Evolutionary conservation across 1,140 invertebrate genomes (phyloP).

Genomic region (Mya arenaria): DNA sequence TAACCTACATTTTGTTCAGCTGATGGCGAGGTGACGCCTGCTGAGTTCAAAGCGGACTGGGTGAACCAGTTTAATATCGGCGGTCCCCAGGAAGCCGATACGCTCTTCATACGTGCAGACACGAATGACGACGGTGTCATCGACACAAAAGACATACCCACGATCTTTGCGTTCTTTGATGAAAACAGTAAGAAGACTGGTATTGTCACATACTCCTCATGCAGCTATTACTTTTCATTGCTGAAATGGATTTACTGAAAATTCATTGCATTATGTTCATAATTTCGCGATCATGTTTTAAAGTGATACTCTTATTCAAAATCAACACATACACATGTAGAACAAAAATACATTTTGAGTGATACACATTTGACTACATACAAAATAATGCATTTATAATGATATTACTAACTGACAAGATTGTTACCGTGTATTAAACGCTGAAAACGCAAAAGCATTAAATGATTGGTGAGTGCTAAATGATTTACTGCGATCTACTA

Average conservation of each 20-base stretch:
- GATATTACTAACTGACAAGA: too few species aligned
- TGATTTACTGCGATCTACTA: too few species aligned
- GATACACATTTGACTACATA: too few species aligned
- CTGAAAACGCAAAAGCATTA: too few species aligned
- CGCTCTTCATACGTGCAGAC: slow-evolving; percentile 65
- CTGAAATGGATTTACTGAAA: not conserved
- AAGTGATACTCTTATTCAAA: too few species aligned
- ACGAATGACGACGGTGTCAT: slow-evolving; percentile 61
- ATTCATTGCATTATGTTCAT: too few species aligned
- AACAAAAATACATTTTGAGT: too few species aligned
- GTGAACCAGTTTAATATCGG: slow-evolving; percentile 14
- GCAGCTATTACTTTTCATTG: not conserved
- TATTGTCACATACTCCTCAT: not conserved
- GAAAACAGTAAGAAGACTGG: slow-evolving; percentile 55
- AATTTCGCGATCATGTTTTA: too few species aligned
- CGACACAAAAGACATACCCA: slow-evolving; percentile 58
- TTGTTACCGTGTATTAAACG: too few species aligned
- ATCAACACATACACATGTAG: too few species aligned
- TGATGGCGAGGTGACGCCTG: slow-evolving; percentile 9
- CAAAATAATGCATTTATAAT: too few species aligned
- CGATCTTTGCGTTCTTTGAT: slow-evolving; percentile 67
- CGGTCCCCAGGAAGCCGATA: slow-evolving; percentile 54
- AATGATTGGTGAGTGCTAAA: too few species aligned
- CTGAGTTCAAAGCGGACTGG: slow-evolving; percentile 41
- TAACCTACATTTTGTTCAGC: not conserved